phyloP scores from a whole-genome alignment of 2,113 vertebrate species.

The Apaloderma vittatum region DNA sequence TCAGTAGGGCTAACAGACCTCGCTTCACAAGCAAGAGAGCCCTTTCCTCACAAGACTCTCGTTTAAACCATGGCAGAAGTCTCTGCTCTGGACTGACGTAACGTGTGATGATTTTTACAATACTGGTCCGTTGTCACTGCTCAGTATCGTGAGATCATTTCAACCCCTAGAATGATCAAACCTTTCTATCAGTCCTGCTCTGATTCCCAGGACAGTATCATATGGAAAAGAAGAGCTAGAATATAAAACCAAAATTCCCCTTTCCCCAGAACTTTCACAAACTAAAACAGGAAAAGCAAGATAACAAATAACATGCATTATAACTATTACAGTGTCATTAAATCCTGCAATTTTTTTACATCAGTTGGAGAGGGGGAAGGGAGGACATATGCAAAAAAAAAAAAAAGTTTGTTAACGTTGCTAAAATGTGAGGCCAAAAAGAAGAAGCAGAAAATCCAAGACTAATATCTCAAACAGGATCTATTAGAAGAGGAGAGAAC shows the following conservation, averaged over 20 bases:
- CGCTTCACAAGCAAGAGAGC: neutral
- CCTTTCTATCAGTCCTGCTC: neutral
- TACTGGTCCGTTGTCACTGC: neutral
- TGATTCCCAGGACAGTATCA: neutral
- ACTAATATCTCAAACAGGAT: constrained; percentile 38
- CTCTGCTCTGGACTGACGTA: neutral
- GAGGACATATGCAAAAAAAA: neutral
- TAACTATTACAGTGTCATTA: neutral
- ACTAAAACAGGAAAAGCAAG: neutral
- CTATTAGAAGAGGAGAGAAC: constrained; percentile 38
- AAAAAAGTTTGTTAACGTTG: constrained; percentile 16
- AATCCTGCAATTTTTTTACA: neutral
- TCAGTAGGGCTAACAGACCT: neutral
- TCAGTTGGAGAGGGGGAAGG: neutral
- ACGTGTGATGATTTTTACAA: neutral
- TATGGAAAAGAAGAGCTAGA: neutral
- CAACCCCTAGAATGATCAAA: neutral
- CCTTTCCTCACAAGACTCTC: neutral
- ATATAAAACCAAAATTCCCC: neutral
- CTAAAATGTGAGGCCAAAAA: neutral
- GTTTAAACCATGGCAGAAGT: neutral
- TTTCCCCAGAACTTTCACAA: neutral
- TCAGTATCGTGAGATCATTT: neutral
- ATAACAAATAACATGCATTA: neutral
- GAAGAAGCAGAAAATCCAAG: constrained; percentile 29